Evolutionary conservation across 1,140 invertebrate species (phyloP).

Genomic region (Zophobas morio): DNA sequence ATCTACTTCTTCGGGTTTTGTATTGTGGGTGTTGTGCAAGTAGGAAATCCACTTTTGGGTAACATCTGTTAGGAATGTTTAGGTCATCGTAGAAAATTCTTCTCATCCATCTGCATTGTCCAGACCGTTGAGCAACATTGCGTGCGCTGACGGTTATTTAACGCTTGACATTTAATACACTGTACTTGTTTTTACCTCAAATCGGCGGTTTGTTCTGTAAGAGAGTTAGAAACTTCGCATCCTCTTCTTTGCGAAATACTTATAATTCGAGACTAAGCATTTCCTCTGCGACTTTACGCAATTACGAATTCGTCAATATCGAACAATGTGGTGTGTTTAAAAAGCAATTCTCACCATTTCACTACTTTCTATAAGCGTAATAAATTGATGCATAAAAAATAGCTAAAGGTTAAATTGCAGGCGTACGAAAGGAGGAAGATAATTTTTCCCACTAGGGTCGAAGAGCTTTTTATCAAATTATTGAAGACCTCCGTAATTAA

Average conservation of each 20-base stretch:
- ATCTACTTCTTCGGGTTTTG: too few relatives aligned
- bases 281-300: neutral
- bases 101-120: conserved; percentile 7
- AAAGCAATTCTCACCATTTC: conserved; percentile 38
- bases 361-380: conserved; percentile 35
- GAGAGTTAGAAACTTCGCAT: conserved; percentile 18
- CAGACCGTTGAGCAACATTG: neutral
- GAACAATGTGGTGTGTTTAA: conserved; percentile 4
- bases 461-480: neutral
- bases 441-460: neutral
- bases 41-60: conserved; percentile 5
- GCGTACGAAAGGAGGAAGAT: conserved; percentile 21
- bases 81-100: neutral
- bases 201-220: conserved; percentile 1
- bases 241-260: conserved; percentile 27
- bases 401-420: conserved; percentile 13
- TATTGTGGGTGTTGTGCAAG: neutral
- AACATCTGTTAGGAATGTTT: neutral
- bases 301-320: conserved; percentile 27
- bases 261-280: neutral
- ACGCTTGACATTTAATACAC: neutral
- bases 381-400: conserved; percentile 36
- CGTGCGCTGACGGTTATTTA: conserved; percentile 1
- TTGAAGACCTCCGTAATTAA: neutral
- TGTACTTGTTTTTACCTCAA: conserved; percentile 12